A percentile compares a stretch with the other conserved stretches of the same genome.
Conservation (phyloP, 2,113 vertebrate species). For the Charina bottae region DNA sequence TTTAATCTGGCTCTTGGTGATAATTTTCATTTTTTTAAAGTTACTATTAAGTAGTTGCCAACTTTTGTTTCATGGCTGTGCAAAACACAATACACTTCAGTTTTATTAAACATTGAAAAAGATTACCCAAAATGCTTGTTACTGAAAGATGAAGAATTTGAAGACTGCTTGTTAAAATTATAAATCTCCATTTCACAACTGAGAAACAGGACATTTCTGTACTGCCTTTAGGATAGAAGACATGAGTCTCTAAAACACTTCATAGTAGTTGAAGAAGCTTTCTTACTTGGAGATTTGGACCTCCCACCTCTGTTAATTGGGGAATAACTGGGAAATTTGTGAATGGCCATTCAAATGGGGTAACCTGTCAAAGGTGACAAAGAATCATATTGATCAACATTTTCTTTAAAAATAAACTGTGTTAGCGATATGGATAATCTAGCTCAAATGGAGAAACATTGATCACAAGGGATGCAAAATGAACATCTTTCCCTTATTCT, state of each 20-base stretch:
- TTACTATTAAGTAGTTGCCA: background rate
- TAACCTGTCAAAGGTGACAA: background rate
- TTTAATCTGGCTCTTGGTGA: background rate
- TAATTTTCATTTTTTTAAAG: background rate
- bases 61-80: too few relatives aligned
- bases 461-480: background rate
- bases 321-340: background rate
- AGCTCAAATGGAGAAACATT: background rate
- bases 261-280: background rate
- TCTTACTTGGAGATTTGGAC: slow-evolving; percentile 1
- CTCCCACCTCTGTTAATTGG: background rate
- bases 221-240: background rate
- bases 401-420: background rate
- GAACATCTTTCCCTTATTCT: background rate
- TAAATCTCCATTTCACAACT: background rate
- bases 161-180: background rate
- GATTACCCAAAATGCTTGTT: background rate
- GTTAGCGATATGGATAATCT: background rate
- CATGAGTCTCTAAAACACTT: background rate
- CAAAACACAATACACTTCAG: background rate
- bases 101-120: background rate
- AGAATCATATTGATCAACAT: background rate
- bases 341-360: background rate
- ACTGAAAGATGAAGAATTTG: background rate
- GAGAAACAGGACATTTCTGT: background rate